Evolutionary conservation across 2,888 invertebrate genomes (phyloP).

Genomic region (Hypolimnas misippus): DNA sequence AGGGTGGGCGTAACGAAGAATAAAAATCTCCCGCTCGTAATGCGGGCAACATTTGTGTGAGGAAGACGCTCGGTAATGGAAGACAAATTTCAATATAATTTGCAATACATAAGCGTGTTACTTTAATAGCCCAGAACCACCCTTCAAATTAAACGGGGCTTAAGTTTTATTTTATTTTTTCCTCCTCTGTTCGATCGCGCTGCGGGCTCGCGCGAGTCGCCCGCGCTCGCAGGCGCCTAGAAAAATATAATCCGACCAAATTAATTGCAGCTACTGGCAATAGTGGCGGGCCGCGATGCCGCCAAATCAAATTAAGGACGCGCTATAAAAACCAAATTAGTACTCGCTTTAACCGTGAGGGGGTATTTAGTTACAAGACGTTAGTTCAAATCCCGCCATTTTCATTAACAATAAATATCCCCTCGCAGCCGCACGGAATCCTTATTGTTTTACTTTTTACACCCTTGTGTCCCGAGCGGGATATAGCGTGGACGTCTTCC

Average conservation of each 20-base stretch:
- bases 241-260: conserved; percentile 84
- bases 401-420: conserved; percentile 85
- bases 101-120: conserved; percentile 85
- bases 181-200: conserved; percentile 67
- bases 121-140: conserved; percentile 85
- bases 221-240: conserved; percentile 60
- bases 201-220: conserved; percentile 42
- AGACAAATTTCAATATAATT: conserved; percentile 85
- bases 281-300: conserved; percentile 81
- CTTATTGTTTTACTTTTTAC: conserved; percentile 85
- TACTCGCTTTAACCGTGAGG: conserved; percentile 84
- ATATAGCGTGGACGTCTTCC: conserved; percentile 69
- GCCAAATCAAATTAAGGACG: conserved; percentile 85
- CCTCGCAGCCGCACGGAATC: conserved; percentile 79
- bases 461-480: conserved; percentile 81
- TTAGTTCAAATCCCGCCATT: conserved; percentile 84
- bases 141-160: conserved; percentile 85
- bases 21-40: conserved; percentile 82
- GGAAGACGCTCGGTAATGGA: conserved; percentile 83
- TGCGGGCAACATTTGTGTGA: conserved; percentile 84
- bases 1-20: conserved; percentile 79
- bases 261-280: conserved; percentile 83
- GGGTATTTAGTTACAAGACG: conserved; percentile 85
- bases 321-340: conserved; percentile 85
- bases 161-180: conserved; percentile 84